Evolutionary conservation across 2,113 vertebrate species (phyloP), one percentile per base, ranked within the genome.

Genomic region (Tonatia bakeri): DNA sequence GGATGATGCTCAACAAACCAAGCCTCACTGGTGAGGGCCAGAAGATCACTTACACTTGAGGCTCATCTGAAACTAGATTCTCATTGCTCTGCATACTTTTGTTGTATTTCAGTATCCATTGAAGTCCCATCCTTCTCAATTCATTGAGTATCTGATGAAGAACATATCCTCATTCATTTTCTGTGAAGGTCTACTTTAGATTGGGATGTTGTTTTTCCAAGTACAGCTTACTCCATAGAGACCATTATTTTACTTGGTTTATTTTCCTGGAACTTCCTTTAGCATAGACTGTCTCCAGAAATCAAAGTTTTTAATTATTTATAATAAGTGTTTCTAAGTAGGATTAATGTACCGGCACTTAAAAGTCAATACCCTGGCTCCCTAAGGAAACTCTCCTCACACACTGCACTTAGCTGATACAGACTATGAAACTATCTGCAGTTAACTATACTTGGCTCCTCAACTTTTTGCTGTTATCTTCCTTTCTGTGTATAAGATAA

Each of bases 221-320:
- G 11, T 91, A 6, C 20, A 87, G n/a, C 82, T 72, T 97, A 80
- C 77, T 65, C 92, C 82, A 83, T 15, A 67, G 38, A 95, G 38
- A 64, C 52, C 40, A 87, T 97, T 86, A 86, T 83, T 96, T 94
- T 95, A 52, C 82, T 92, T 43, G 64, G 15, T 79, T 94, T 93
- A 65, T 94, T 86, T 98, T 98, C 92, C 96, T 94, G 96, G 95
- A 98, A 97, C 45, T 77, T 97, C 88, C 36, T 91, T 94, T 76
- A 96, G 82, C 70, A 86, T 52, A 95, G n/a, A 96, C 67, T 95
- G 31, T 96, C 95, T 97, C 93, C 87, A 96, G 90, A 97, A 98
- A 96, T 81, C 93, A 72, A 94, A 87, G 94, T 26, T 97, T 90
- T 98, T 91, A 99, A 99, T 98, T 98, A 99, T 99, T 99, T 98